phyloP scores from a whole-genome alignment of 2,888 invertebrate species.

The Campaea margaritaria region DNA sequence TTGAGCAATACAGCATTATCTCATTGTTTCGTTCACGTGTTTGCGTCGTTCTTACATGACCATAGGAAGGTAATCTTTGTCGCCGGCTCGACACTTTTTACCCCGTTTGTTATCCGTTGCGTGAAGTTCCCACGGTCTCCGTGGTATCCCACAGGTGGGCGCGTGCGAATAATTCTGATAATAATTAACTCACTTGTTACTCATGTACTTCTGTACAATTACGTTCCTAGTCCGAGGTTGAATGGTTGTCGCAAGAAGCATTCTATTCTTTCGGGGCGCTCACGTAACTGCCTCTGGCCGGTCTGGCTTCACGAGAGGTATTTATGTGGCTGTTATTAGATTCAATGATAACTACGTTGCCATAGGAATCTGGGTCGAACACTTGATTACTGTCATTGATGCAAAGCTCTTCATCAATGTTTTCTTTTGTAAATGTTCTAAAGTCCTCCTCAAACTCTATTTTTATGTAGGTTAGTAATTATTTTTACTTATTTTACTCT shows the following conservation, averaged over 20 bases:
- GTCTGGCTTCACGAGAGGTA: slow-evolving; percentile 56
- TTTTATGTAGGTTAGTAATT: no score
- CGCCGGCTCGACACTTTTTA: slow-evolving; percentile 59
- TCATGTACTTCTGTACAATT: slow-evolving; percentile 65
- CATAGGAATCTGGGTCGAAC: slow-evolving; percentile 63
- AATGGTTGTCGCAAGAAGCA: slow-evolving; percentile 69
- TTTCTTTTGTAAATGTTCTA: not conserved
- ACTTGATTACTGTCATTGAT: slow-evolving; percentile 45
- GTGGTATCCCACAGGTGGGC: slow-evolving; percentile 55
- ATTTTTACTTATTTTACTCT: no score
- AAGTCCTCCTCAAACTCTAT: no score
- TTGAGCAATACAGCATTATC: slow-evolving; percentile 70
- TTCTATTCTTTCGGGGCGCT: slow-evolving; percentile 70
- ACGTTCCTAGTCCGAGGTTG: slow-evolving; percentile 61
- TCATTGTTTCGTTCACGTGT: slow-evolving; percentile 67
- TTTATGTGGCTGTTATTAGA: slow-evolving; percentile 53
- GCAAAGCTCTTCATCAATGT: slow-evolving; percentile 9
- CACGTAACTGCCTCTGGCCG: slow-evolving; percentile 64
- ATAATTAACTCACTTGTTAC: slow-evolving; percentile 61
- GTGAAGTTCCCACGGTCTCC: slow-evolving; percentile 63
- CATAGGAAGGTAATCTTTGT: slow-evolving; percentile 63
- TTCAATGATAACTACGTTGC: slow-evolving; percentile 48
- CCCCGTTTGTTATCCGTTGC: slow-evolving; percentile 56
- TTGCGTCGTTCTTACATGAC: slow-evolving; percentile 57
- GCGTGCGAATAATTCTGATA: slow-evolving; percentile 68